phyloP scores from a whole-genome alignment of 1,140 invertebrate species.

The Orchestia grillus region DNA sequence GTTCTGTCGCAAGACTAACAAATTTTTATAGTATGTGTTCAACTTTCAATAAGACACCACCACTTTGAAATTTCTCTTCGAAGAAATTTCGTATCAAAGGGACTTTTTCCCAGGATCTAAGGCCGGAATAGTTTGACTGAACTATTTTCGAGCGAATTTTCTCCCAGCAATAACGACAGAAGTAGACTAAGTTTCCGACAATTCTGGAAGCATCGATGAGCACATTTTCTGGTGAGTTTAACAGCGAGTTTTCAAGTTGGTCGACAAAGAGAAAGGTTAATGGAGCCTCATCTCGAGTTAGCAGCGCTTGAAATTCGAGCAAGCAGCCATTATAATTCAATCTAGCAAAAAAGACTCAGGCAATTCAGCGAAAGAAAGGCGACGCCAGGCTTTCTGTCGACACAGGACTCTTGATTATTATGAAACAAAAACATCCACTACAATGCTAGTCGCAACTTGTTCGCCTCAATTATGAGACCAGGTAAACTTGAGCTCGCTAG shows the following conservation, averaged over 20 bases:
- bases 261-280: constrained; percentile 16
- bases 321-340: constrained; percentile 36
- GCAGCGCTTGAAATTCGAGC: constrained; percentile 39
- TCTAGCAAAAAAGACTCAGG: not conserved
- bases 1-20: too few relatives aligned
- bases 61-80: not conserved
- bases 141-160: not conserved
- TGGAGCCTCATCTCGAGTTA: not conserved
- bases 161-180: not conserved
- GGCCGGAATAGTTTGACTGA: not conserved
- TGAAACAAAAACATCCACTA: not conserved
- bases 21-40: too few relatives aligned
- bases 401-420: not conserved
- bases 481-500: not conserved
- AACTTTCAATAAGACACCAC: not conserved
- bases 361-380: not conserved
- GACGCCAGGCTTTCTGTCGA: not conserved
- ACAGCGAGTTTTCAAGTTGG: not conserved
- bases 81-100: not conserved
- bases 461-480: not conserved
- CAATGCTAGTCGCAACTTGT: not conserved
- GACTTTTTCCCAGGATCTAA: not conserved
- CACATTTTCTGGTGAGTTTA: not conserved
- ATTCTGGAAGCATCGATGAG: not conserved
- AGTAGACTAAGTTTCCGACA: not conserved